Base-by-base conservation (phyloP, 2,113 vertebrate genomes). In the Oryzias curvinotus region DNA sequence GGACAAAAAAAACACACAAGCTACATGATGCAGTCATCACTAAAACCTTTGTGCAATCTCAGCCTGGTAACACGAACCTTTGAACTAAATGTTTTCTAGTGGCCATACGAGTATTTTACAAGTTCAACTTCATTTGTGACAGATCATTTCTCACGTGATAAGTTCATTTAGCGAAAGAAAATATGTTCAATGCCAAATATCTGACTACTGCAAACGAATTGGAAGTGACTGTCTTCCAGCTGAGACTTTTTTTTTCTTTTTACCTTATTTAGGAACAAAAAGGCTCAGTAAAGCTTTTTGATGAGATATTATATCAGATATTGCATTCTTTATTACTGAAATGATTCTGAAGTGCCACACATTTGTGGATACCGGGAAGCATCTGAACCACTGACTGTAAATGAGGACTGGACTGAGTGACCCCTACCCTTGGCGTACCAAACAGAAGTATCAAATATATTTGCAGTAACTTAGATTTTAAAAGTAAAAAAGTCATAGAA, bases 131-230 rank as follows among this genome's bases (percentile, higher is more conserved):
- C 21, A 23, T 23, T 23, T 61, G 45, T 52, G 46, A 44, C 68
- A 36, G 26, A 66, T 69, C 55, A 61, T 68, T 71, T 50, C 47
- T 44, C 57, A 58, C 26, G 78, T 23, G 21, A 23, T 23, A 23
- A 23, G 78, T 84, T 82, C 71, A 77, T 81, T 80, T 65, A 73
- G 50, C 43, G 62, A 52, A 62, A 21, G 36, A 69, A 64, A 64
- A 21, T 48, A 41, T 53, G 14, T 54, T 82, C 66, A 55, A 86
- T 76, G 80, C 87, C 89, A 91, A 90, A 92, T 88, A 84, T 60
- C 62, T 71, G 61, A 23, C 21, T 23, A 71, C 43, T 71, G 62
- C 57, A 45, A 74, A 71, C 69, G 56, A 25, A 21, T 21, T 2
- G 2, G 21, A 21, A 21, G 21, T 21, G 18, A 63, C n/a, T n/a